A percentile compares a stretch with the other conserved stretches of the same genome.
These are phyloP conservation scores for Miniopterus natalensis DNA, from an alignment of 2,113 vertebrate genomes.

Conservation along the genomic window DNA sequence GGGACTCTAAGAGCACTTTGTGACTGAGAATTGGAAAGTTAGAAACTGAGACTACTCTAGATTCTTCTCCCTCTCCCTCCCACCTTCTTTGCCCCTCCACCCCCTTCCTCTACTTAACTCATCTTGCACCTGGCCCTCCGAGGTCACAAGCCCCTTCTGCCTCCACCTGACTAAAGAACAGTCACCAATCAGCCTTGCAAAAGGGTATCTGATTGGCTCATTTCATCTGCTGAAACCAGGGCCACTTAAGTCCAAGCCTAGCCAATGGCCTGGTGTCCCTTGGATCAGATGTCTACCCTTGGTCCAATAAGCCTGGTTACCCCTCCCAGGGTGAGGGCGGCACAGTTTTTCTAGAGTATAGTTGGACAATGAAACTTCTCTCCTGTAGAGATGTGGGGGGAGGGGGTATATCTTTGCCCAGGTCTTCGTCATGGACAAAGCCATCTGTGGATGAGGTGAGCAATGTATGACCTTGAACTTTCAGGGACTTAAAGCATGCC, in stretches of 20 bases:
- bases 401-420: neutral
- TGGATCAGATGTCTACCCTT: neutral
- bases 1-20: neutral
- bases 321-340: neutral
- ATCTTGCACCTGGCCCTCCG: neutral
- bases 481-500: neutral
- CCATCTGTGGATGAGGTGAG: neutral
- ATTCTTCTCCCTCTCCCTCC: neutral
- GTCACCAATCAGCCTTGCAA: neutral
- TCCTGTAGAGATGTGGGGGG: neutral
- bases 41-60: neutral
- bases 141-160: neutral
- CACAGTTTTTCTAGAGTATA: neutral
- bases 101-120: neutral
- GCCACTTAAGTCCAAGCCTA: neutral
- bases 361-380: neutral
- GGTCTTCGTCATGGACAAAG: neutral
- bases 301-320: neutral
- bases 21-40: neutral
- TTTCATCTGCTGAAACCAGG: neutral
- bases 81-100: rapidly evolving
- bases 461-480: slow-evolving; percentile 16
- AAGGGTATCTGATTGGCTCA: slow-evolving; percentile 25
- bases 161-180: neutral
- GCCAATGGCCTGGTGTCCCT: neutral